These are phyloP conservation scores for Chironomus striatipennis DNA, from an alignment of 1,140 invertebrate species.

Conservation along the genomic window DNA sequence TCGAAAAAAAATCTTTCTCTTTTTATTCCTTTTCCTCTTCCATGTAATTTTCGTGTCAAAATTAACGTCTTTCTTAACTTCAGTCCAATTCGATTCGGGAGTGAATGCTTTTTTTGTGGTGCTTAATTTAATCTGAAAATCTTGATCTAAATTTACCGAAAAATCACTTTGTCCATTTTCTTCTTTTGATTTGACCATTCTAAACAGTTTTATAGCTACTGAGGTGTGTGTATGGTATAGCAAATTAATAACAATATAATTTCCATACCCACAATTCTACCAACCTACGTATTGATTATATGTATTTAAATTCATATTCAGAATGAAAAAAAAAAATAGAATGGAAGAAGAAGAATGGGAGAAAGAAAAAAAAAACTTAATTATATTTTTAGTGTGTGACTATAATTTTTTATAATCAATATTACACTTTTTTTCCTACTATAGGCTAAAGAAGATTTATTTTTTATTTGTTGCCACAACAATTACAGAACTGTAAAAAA, in stretches of 20 bases:
- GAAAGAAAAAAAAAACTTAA: no score
- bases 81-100: neutral
- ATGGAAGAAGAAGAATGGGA: no score
- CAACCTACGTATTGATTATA: neutral
- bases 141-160: constrained; percentile 13
- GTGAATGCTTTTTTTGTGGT: no score
- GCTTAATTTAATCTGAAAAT: constrained; percentile 3
- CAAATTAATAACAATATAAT: constrained; percentile 24
- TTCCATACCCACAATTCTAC: constrained; percentile 8
- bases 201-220: neutral
- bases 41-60: constrained; percentile 23
- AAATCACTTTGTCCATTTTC: constrained; percentile 5
- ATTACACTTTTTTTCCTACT: neutral
- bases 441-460: neutral
- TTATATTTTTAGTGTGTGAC: neutral
- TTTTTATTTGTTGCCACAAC: neutral
- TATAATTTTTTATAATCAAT: constrained; percentile 10
- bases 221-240: neutral
- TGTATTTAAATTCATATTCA: constrained; percentile 3
- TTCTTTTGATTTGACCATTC: neutral
- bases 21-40: neutral
- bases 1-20: neutral
- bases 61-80: constrained; percentile 10
- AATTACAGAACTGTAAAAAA: constrained; percentile 14
- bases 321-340: no score